These are phyloP conservation scores for Seriola dumerili DNA, from an alignment of 2,113 vertebrate genomes.

Conservation along the genomic window DNA sequence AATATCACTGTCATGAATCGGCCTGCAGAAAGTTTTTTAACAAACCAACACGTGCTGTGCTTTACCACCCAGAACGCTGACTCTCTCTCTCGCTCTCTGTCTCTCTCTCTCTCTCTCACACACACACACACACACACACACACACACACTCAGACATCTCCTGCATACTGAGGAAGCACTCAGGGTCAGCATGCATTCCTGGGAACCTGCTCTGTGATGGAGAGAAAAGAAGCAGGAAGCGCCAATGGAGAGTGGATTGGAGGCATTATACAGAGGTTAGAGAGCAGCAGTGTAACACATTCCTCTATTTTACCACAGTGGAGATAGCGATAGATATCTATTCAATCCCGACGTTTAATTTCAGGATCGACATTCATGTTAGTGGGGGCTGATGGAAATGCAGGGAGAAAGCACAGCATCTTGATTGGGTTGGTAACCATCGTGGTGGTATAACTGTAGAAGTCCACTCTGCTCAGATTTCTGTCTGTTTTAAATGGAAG, in stretches of 20 bases:
- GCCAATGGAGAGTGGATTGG: constrained; percentile 38
- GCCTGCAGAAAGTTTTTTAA: constrained; percentile 15
- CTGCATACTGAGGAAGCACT: constrained; percentile 35
- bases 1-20: constrained; percentile 29
- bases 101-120: background rate
- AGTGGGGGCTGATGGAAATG: background rate
- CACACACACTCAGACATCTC: constrained; percentile 10
- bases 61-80: constrained; percentile 5
- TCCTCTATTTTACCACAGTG: constrained; percentile 37
- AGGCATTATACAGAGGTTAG: constrained; percentile 50
- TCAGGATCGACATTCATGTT: constrained; percentile 16
- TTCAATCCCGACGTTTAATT: constrained; percentile 42
- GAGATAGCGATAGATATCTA: constrained; percentile 10
- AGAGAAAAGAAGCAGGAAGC: constrained; percentile 37
- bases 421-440: background rate
- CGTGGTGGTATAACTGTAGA: background rate
- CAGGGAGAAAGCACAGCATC: background rate
- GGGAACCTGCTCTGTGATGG: constrained; percentile 30
- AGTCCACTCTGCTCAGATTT: background rate
- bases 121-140: background rate
- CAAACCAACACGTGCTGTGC: constrained; percentile 5
- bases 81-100: background rate
- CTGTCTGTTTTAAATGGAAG: background rate
- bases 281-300: constrained; percentile 39
- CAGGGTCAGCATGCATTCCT: constrained; percentile 52